Conservation (phyloP, 2,797 vertebrate species). For the Euthynnus affinis region DNA sequence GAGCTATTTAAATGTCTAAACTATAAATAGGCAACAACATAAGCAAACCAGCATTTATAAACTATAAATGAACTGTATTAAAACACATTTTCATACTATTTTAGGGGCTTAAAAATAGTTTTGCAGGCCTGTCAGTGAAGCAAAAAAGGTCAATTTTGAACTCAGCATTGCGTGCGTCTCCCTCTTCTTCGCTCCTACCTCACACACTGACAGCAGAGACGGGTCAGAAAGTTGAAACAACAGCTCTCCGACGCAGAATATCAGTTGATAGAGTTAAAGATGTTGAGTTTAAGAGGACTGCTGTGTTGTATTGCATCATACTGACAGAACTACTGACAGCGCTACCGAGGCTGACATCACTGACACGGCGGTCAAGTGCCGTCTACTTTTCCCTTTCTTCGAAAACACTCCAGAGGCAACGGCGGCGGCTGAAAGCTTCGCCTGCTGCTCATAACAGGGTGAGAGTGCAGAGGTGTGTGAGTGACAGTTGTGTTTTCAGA, state of each 20-base stretch:
- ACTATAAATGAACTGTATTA: too few species aligned
- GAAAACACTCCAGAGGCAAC: slow-evolving; percentile 37
- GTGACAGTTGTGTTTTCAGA: slow-evolving; percentile 46
- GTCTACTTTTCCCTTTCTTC: slow-evolving; percentile 3
- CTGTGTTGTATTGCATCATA: too few species aligned
- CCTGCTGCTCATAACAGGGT: slow-evolving; percentile 19
- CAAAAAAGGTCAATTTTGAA: not conserved
- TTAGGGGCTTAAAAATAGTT: not conserved
- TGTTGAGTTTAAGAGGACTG: not conserved
- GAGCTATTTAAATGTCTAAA: not conserved
- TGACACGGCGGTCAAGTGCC: slow-evolving; percentile 25
- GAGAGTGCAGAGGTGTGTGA: slow-evolving; percentile 23
- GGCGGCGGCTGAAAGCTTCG: slow-evolving; percentile 7
- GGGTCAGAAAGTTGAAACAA: not conserved
- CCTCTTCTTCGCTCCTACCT: not conserved
- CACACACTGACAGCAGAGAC: not conserved
- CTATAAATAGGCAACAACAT: too few species aligned
- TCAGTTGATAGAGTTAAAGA: not conserved
- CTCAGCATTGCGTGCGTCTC: not conserved
- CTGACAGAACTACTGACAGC: not conserved
- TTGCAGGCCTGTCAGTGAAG: not conserved
- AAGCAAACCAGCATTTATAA: too few species aligned
- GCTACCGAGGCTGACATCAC: not conserved
- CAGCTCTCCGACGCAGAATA: not conserved
- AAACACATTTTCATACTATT: not conserved